Evolutionary conservation across 2,888 invertebrate genomes (phyloP).

Genomic region (Holacanthella duospinosa): DNA sequence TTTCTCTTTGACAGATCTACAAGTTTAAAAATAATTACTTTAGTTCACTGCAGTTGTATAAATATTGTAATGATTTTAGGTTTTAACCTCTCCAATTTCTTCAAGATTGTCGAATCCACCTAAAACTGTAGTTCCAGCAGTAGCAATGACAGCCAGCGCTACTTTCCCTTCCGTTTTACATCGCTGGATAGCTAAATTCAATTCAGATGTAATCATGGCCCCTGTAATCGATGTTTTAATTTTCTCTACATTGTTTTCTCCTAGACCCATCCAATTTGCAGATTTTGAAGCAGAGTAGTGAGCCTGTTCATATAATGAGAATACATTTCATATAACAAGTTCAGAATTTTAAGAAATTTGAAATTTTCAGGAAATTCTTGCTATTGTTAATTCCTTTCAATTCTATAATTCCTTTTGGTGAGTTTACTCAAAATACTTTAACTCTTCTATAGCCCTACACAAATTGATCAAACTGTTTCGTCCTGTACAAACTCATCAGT

Average conservation of each 20-base stretch:
- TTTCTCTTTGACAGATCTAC: conserved; percentile 53
- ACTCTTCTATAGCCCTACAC: too few species aligned
- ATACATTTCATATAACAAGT: too few species aligned
- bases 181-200: conserved; percentile 51
- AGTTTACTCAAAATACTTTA: too few species aligned
- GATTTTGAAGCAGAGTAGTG: conserved; percentile 76
- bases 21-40: conserved; percentile 4
- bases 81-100: conserved; percentile 48
- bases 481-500: too few species aligned
- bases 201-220: conserved; percentile 53
- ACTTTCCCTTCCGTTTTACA: conserved; percentile 43
- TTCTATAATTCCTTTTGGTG: too few species aligned
- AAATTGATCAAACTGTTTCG: too few species aligned
- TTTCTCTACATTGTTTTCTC: conserved; percentile 57
- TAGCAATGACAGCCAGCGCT: conserved; percentile 63
- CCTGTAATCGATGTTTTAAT: conserved; percentile 59
- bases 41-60: neutral
- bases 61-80: neutral
- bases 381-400: too few species aligned
- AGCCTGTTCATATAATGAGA: conserved; percentile 44
- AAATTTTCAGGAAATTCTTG: too few species aligned
- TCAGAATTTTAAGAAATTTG: conserved; percentile 3
- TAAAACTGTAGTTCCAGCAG: conserved; percentile 69
- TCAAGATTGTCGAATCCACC: conserved; percentile 70
- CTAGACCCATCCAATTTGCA: conserved; percentile 73